Evolutionary conservation across 2,797 vertebrate genomes (phyloP).

Genomic region (Gymnodraco acuticeps): DNA sequence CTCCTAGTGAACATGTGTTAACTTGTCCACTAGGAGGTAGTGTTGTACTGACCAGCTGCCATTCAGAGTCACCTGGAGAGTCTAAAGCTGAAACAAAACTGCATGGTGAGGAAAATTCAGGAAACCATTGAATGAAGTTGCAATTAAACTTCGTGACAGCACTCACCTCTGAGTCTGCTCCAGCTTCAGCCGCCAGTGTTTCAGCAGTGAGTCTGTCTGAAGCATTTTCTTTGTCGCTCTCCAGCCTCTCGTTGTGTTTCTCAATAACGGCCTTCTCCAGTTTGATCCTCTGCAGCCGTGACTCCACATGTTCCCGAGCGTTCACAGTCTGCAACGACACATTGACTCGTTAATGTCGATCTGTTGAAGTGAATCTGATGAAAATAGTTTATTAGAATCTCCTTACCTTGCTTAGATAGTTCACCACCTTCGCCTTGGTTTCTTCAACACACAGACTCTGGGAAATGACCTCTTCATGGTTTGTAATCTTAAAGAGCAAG

Average conservation of each 20-base stretch:
- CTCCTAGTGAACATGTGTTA: not conserved
- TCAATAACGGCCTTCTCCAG: conserved; percentile 78
- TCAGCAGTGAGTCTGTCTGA: not conserved
- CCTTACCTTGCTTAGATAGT: conserved; percentile 94
- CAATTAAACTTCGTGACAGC: not conserved
- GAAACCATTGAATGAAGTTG: not conserved
- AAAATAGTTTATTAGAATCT: not conserved
- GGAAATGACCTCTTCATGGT: conserved; percentile 93
- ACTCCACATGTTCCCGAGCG: conserved; percentile 77
- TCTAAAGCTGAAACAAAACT: not conserved
- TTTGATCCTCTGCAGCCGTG: conserved; percentile 83
- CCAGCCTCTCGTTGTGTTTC: conserved; percentile 62
- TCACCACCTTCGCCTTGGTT: conserved; percentile 90
- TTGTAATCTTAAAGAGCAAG: conserved; percentile 86
- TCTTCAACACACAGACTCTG: conserved; percentile 90
- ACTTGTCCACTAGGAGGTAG: conserved; percentile 12
- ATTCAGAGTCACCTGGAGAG: not conserved
- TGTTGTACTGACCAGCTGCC: not conserved
- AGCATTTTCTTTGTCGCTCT: conserved; percentile 39
- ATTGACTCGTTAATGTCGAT: not conserved
- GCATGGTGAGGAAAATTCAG: not conserved
- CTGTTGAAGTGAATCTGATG: not conserved
- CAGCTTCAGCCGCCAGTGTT: conserved; percentile 17
- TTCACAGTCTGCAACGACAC: conserved; percentile 63
- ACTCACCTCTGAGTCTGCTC: conserved; percentile 67